Evolutionary conservation across 2,113 vertebrate genomes (phyloP), one percentile per base, ranked within the genome.

Genomic region (Eretmochelys imbricata): DNA sequence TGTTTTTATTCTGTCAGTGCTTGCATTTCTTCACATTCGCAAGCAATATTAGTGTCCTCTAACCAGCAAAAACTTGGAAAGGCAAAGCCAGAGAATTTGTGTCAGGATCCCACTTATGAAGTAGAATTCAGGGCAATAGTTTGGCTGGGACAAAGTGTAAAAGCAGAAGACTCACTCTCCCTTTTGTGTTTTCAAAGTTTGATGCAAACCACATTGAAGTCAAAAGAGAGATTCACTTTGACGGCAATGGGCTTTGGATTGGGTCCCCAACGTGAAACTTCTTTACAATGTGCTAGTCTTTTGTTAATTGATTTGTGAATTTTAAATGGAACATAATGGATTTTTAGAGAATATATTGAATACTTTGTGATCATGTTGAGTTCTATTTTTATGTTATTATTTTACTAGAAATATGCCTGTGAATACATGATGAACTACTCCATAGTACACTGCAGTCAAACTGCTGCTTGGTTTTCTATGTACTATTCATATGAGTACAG

Each of bases 141-240:
- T 78, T 50, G n/a, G 35, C 79, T 84, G 55, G 25, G 82, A 75
- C 51, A 57, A 57, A 85, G 80, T 27, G 31, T 31, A 1, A 6
- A 54, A 94, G 57, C 59, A 59, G 53, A 82, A 79, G 24, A 31
- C n/a, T 59, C 6, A 88, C 91, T 89, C 0, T 10, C 54, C 65
- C 87, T 91, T 91, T 54, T 0, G 0, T 53, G 53, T 75, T 87
- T 91, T 90, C 87, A 92, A 83, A 49, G 46, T 54, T 96, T 90
- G 92, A 82, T 72, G n/a, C 54, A 85, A 81, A 89, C 80, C 50
- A 75, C 80, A 94, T 65, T 91, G 89, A 93, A 93, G 50, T 51
- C 89, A 49, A 13, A 11, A 78, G 25, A 90, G 85, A 55, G 93
- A 55, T 82, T 96, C 89, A 25, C 65, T 57, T 31, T 89, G 24